Evolutionary conservation across 2,797 vertebrate species (phyloP).

Genomic region (Sebastiscus tertius): DNA sequence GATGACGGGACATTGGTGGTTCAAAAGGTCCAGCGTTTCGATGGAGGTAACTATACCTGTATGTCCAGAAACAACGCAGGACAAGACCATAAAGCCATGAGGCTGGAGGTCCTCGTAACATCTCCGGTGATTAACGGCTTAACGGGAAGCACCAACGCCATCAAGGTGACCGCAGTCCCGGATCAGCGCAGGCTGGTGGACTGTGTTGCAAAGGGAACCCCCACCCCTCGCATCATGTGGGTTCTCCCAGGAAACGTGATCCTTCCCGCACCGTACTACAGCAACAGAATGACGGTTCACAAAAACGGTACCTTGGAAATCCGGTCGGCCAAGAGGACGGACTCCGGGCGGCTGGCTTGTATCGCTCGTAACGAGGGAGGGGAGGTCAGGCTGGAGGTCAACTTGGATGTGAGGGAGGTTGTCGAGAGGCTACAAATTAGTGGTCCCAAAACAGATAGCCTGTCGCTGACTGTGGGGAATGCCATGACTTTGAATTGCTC

Average conservation of each 20-base stretch:
- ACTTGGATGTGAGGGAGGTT: slow-evolving; percentile 83
- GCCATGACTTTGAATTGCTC: slow-evolving; percentile 90
- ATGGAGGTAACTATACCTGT: slow-evolving; percentile 94
- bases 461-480: slow-evolving; percentile 83
- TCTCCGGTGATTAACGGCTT: slow-evolving; percentile 87
- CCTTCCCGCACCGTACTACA: slow-evolving; percentile 89
- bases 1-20: slow-evolving; percentile 88
- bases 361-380: slow-evolving; percentile 91
- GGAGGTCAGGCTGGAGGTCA: slow-evolving; percentile 85
- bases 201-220: slow-evolving; percentile 87
- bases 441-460: slow-evolving; percentile 77
- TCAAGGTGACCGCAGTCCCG: slow-evolving; percentile 77
- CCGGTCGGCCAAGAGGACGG: slow-evolving; percentile 74
- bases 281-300: slow-evolving; percentile 88
- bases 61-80: slow-evolving; percentile 85
- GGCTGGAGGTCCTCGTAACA: slow-evolving; percentile 84
- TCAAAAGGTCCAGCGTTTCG: slow-evolving; percentile 87
- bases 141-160: slow-evolving; percentile 63
- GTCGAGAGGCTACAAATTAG: slow-evolving; percentile 75
- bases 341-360: slow-evolving; percentile 86
- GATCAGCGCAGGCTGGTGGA: slow-evolving; percentile 84
- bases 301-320: slow-evolving; percentile 92
- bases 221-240: slow-evolving; percentile 87
- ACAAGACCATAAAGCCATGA: slow-evolving; percentile 84
- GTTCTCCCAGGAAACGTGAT: slow-evolving; percentile 90